Evolutionary conservation across 2,888 invertebrate species (phyloP), one percentile per base, ranked within the genome.

Genomic region (Cryptophagus acutangulus): DNA sequence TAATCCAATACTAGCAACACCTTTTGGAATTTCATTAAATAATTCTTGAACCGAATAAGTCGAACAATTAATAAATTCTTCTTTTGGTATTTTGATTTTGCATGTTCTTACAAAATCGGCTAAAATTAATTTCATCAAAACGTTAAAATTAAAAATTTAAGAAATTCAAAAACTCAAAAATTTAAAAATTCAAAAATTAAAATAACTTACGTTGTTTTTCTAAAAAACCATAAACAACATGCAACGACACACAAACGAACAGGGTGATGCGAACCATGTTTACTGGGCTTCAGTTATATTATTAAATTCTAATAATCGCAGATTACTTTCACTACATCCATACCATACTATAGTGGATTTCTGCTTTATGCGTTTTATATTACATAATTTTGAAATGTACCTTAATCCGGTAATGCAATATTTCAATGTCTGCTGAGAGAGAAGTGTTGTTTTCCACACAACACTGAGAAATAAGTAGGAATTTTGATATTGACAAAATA

Each of bases 31-130:
- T 47, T 77, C 75, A 55, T 77, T 70, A 59, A 84, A 84, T n/a
- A 84, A 58, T 42, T 73, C 71, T 63, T 84, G 84, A 2, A 84
- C 82, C 20, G 83, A 78, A 41, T 73, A 66, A 6, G 76, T 77
- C 2, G 83, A 83, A 59, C 84, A 84, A 47, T 79, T 78, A 33
- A 77, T 71, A 55, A 84, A 84, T 30, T 62, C 55, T 29, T 53
- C 49, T 39, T 33, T 49, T 6, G 53, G 52, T 24, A 51, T 43
- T 31, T 54, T 57, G 14, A 57, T 58, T 48, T 49, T 52, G 35
- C 84, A 84, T 55, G 82, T 79, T 55, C 77, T 76, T 51, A 84
- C 76, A 66, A 78, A 84, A 63, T 74, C 74, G 45, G 84, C 84
- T 84, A 70, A 60, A 77, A 75, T 9, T 35, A 47, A 33, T 38